A percentile compares a stretch with the other conserved stretches of the same genome.
Evolutionary conservation across 2,113 vertebrate species (phyloP).

Genomic region (Silurus asotus): DNA sequence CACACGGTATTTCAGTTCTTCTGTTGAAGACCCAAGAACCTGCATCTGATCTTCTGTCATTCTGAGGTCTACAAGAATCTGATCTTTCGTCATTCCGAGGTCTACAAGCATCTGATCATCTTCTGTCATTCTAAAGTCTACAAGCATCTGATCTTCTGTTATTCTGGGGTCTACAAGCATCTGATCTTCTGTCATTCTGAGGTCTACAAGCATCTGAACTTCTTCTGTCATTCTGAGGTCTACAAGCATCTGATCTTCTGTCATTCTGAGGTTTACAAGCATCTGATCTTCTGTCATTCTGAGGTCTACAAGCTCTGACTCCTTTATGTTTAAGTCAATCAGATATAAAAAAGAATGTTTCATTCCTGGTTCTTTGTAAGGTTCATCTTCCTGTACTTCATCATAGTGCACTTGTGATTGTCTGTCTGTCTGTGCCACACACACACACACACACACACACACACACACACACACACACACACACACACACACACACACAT

Average conservation of each 20-base stretch:
- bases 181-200: not conserved
- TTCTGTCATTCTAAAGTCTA: not conserved
- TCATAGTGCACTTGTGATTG: not conserved
- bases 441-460: constrained; percentile 29
- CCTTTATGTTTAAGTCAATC: not conserved
- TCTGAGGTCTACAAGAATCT: not conserved
- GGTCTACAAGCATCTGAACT: not conserved
- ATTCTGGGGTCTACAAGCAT: not conserved
- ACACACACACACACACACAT: constrained; percentile 24
- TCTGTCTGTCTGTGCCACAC: not conserved
- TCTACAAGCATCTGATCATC: not conserved
- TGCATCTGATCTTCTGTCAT: not conserved
- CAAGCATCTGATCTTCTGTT: not conserved
- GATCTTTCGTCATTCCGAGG: not conserved
- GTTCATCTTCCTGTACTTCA: not conserved
- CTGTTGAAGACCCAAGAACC: not conserved
- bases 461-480: constrained; percentile 10
- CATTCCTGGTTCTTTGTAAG: not conserved
- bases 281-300: no score
- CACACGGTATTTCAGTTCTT: not conserved
- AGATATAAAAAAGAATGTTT: not conserved
- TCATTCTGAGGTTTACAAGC: no score
- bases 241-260: not conserved
- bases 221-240: not conserved
- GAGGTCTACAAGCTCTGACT: no score